A percentile compares a stretch with the other conserved stretches of the same genome.
Evolutionary conservation across 2,888 invertebrate species (phyloP).

Genomic region (Hypsopygia costalis): DNA sequence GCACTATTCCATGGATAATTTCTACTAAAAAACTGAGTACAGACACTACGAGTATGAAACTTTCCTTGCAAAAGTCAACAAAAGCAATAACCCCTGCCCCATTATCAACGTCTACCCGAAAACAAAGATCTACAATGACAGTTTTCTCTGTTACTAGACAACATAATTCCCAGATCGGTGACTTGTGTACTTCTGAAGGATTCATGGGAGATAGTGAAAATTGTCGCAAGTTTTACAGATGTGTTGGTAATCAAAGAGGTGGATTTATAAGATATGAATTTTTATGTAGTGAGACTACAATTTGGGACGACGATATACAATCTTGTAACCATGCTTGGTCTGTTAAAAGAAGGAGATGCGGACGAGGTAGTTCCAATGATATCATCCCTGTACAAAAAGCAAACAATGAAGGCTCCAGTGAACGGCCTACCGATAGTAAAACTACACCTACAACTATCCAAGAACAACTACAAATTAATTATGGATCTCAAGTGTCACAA

Average conservation of each 20-base stretch:
- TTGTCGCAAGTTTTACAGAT: constrained; percentile 90
- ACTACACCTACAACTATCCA: constrained; percentile 25
- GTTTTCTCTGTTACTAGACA: constrained; percentile 7
- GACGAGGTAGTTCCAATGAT: constrained; percentile 30
- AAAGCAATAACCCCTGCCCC: constrained; percentile 8
- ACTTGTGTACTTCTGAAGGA: constrained; percentile 83
- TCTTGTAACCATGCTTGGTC: constrained; percentile 87
- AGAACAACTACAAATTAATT: constrained; percentile 41
- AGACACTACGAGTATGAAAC: constrained; percentile 7
- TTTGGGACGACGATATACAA: constrained; percentile 87
- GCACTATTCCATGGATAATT: constrained; percentile 17
- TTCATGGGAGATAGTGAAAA: constrained; percentile 86
- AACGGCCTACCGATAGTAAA: neutral
- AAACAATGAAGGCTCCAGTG: neutral
- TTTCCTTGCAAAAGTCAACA: neutral
- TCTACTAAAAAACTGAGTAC: constrained; percentile 8
- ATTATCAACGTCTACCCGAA: constrained; percentile 18
- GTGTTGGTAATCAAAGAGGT: constrained; percentile 83
- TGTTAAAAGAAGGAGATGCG: constrained; percentile 66
- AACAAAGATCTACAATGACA: constrained; percentile 16
- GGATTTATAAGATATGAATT: constrained; percentile 86
- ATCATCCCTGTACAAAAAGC: constrained; percentile 4
- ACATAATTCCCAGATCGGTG: constrained; percentile 22
- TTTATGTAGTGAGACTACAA: constrained; percentile 86
- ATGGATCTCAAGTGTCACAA: constrained; percentile 25